These are phyloP conservation scores for Apodemus sylvaticus DNA, from an alignment of 2,113 vertebrate genomes.

Conservation along the genomic window DNA sequence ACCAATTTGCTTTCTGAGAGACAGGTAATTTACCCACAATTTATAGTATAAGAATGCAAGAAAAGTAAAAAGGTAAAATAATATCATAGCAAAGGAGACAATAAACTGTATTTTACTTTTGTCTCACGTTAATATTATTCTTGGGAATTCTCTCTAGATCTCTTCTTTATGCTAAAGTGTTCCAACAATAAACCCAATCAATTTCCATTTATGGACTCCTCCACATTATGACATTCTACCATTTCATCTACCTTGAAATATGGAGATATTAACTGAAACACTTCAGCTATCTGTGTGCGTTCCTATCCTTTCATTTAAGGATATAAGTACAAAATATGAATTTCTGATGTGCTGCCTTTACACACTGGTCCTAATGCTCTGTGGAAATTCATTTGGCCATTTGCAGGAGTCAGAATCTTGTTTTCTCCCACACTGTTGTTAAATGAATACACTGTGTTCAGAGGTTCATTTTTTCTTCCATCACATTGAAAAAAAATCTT, in stretches of 20 bases:
- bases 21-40: neutral
- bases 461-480: neutral
- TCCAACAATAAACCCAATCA: neutral
- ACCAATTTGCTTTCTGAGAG: neutral
- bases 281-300: rapidly evolving
- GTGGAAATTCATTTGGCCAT: neutral
- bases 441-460: neutral
- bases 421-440: neutral
- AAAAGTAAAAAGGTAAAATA: neutral
- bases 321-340: too few relatives aligned
- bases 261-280: rapidly evolving
- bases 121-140: neutral
- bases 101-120: neutral
- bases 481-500: neutral
- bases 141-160: neutral
- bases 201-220: neutral
- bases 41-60: neutral
- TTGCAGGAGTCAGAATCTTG: neutral
- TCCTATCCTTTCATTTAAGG: rapidly evolving
- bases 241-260: neutral
- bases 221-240: neutral
- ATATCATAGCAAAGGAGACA: neutral
- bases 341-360: neutral
- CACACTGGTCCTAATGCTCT: neutral
- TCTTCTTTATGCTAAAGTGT: neutral